A percentile compares a stretch with the other conserved stretches of the same genome.
phyloP scores from a whole-genome alignment of 2,797 vertebrate genomes.

The Fringilla coelebs region DNA sequence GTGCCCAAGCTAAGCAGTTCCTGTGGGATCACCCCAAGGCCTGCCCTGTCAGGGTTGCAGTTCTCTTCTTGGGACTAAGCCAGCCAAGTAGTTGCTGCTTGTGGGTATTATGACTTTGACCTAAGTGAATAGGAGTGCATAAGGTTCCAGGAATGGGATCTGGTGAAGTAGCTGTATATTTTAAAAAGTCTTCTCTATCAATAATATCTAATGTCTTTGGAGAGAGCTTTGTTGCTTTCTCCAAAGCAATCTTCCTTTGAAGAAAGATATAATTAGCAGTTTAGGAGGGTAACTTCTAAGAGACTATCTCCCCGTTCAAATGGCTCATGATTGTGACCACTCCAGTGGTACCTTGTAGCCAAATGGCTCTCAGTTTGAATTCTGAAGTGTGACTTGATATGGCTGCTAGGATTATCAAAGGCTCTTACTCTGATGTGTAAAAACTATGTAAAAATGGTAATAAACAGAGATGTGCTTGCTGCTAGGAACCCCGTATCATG shows the following conservation, averaged over 20 bases:
- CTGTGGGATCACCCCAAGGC: not conserved
- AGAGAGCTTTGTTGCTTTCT: not conserved
- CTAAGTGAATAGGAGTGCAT: not conserved
- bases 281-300: not conserved
- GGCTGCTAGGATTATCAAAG: not conserved
- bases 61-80: not conserved
- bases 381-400: not conserved
- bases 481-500: not conserved
- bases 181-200: not conserved
- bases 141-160: not conserved
- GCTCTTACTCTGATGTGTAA: not conserved
- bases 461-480: not conserved
- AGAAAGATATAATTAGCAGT: not conserved
- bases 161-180: not conserved
- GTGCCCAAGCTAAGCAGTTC: not conserved
- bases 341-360: not conserved
- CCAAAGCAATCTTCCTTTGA: not conserved
- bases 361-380: not conserved
- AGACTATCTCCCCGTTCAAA: rapidly evolving
- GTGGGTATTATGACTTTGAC: not conserved
- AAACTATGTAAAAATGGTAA: not conserved
- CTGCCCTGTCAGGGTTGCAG: not conserved
- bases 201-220: not conserved
- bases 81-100: not conserved
- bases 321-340: not conserved